Base-by-base conservation (phyloP, 2,113 vertebrate species). In the Neotoma lepida region DNA sequence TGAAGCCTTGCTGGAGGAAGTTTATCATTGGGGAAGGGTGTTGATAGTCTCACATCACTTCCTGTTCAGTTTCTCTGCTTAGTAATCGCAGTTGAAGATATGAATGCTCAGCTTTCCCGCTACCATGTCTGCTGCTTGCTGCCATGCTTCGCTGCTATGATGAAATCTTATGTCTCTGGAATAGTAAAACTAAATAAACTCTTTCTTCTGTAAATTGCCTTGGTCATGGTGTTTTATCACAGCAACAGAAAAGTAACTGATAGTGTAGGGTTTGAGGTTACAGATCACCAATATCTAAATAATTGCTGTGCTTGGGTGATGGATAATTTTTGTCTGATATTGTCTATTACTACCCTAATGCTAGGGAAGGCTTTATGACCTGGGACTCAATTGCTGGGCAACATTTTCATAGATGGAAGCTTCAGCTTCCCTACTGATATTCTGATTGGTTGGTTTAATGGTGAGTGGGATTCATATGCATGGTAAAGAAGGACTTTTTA, bases 241-340 rank as follows among this genome's bases (percentile, higher is more conserved):
- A 56, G 35, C 12, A 82, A 61, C 14, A 17, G n/a, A 58, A 81
- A 81, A 26, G 49, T 80, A 54, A 56, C 33, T 58, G 51, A 82
- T 39, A 82, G 22, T 1, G 35, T 61, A 82, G 56, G n/a, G 20
- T 5, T 44, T 76, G 22, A 24, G 6, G 4, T 64, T 39, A n/a
- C 30, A 88, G 49, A 76, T 91, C 49, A 94, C n/a, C 14, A 28
- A 39, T 73, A 63, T 56, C 17, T 80, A 84, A 93, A 92, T 61
- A 68, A 93, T 95, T 24, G 82, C 4, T 77, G 26, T 89, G 44
- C 35, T 91, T 92, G n/a, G 33, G 13, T 17, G 41, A 20, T 63
- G 71, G 35, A 86, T 28, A 92, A 89, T 26, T 87, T 91, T 86
- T 84, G 28, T 26, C 49, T 94, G 61, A 22, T 9, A 68, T 76